Evolutionary conservation across 2,888 invertebrate genomes (phyloP).

Genomic region (Nomada ruficornis): DNA sequence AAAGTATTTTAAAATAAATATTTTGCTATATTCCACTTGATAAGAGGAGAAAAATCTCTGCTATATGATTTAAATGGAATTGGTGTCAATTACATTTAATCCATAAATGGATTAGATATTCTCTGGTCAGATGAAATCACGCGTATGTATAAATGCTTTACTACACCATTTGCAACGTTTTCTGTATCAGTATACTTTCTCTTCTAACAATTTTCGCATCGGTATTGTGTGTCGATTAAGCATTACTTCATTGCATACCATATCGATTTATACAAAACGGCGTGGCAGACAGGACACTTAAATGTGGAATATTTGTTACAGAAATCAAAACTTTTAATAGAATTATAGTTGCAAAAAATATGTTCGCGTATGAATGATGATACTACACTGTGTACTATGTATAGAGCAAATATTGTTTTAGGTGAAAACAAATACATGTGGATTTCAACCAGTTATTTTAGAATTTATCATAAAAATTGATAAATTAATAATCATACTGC

Average conservation of each 20-base stretch:
- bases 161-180: conserved; percentile 29
- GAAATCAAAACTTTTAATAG: not conserved
- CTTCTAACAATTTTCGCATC: conserved; percentile 21
- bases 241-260: not conserved
- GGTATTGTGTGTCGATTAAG: not conserved
- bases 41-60: not conserved
- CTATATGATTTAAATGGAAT: conserved; percentile 16
- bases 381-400: no score
- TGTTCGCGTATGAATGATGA: not conserved
- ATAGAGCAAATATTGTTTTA: not conserved
- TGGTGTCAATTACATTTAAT: conserved; percentile 20
- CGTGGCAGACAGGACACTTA: no score
- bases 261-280: not conserved
- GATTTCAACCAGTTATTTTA: no score
- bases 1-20: not conserved
- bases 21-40: not conserved
- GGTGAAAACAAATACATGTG: not conserved
- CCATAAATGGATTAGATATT: conserved; percentile 35
- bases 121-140: conserved; percentile 52
- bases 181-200: conserved; percentile 69
- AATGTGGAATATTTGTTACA: not conserved
- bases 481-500: no score
- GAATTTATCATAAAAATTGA: no score
- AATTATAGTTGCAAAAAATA: not conserved
- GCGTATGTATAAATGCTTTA: conserved; percentile 40